Evolutionary conservation across 30 jellyfish, hydroid and myxozoan genomes (phyloP), one percentile per base, ranked within the genome.

Genomic region (Cassiopea xamachana): DNA sequence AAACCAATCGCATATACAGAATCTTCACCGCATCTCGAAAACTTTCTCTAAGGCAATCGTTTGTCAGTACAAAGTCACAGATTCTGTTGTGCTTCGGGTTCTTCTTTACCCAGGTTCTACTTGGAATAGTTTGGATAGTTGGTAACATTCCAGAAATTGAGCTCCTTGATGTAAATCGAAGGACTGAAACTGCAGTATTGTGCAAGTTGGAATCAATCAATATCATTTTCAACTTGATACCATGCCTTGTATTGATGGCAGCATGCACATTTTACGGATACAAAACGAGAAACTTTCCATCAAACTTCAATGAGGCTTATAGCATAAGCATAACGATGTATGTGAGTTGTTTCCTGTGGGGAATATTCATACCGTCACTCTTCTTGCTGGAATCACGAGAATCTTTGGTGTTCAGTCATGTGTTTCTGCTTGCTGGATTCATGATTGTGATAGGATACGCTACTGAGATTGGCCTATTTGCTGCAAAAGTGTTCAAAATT

Each of bases 201-300:
- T 96, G 99, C 84, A 85, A 51, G 46, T 10, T 82, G 1, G 74
- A 96, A 9, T 46, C 90, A 39, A 58, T 90, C 17, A 68, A 82
- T 47, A 62, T 83, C 70, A 77, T 94, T 15, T 39, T 96, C 75
- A 96, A 92, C 69, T 79, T 92, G 27, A 48, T 89, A 39, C 91
- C 96, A 1, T 92, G 98, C 46, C 71, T 87, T 45, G 89, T 91
- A 44, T 62, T 96, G 49, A 96, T 96, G 97, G 82, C 91, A 1
- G 90, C 92, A 1, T 84, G 99, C 58, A 92, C 99, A 46, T 76
- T 77, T 13, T 96, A 77, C 79, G 98, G 98, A 60, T 96, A 60
- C 92, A 92, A 92, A 88, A 96, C 98, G 51, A 79, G 99, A 70
- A 96, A 96, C 17, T 81, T 96, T 27, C 99, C 99, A 1, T 92